phyloP scores from a whole-genome alignment of 1,140 invertebrate species.

The Drosophila auraria region DNA sequence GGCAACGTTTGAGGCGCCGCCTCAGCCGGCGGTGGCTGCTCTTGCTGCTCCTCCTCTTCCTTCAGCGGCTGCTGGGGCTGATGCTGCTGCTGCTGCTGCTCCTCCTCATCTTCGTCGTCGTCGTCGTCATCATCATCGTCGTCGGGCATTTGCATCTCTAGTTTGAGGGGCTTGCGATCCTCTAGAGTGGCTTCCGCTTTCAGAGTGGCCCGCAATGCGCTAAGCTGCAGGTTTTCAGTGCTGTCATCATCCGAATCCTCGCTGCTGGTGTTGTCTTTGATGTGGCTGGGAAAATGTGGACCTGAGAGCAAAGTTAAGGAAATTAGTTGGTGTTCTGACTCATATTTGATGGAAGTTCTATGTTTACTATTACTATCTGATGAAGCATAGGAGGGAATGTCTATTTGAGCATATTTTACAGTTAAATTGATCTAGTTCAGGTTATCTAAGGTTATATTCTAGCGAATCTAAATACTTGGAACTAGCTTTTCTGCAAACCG shows the following conservation, averaged over 20 bases:
- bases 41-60: neutral
- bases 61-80: neutral
- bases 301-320: neutral
- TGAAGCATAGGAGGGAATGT: no score
- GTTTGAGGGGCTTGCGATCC: conserved; percentile 51
- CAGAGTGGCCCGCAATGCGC: conserved; percentile 49
- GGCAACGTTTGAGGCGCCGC: neutral
- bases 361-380: no score
- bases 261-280: conserved; percentile 26
- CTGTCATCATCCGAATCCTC: conserved; percentile 50
- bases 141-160: conserved; percentile 11
- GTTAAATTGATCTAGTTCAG: no score
- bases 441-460: no score
- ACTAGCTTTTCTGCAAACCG: no score
- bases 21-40: neutral
- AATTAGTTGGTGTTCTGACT: neutral
- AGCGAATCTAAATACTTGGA: no score
- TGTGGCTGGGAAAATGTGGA: neutral
- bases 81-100: conserved; percentile 1
- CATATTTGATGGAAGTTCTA: no score
- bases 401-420: no score
- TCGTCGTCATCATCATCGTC: neutral
- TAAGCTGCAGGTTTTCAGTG: conserved; percentile 53
- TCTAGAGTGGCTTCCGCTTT: conserved; percentile 50
- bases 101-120: neutral